phyloP scores from a whole-genome alignment of 2,888 invertebrate species.

The Teinopalpus imperialis region DNA sequence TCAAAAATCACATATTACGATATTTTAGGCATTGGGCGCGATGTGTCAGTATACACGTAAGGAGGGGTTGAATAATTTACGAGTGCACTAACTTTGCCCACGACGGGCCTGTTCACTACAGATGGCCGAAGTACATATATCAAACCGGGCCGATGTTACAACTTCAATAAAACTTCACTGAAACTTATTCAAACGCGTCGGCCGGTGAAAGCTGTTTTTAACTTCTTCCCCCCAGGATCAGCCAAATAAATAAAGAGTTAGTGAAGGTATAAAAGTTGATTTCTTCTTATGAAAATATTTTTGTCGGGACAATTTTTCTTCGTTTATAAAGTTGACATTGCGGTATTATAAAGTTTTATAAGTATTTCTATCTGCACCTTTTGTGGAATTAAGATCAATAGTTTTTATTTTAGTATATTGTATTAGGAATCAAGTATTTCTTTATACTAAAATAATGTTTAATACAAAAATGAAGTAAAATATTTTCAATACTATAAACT shows the following conservation, averaged over 20 bases:
- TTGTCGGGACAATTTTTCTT: constrained; percentile 36
- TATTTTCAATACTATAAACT: no score
- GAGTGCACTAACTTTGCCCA: constrained; percentile 69
- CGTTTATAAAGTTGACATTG: constrained; percentile 12
- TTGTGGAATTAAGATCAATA: no score
- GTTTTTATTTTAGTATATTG: no score
- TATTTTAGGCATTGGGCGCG: constrained; percentile 51
- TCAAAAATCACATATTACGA: constrained; percentile 51
- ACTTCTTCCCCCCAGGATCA: constrained; percentile 70
- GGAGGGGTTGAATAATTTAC: constrained; percentile 76
- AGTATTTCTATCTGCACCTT: no score
- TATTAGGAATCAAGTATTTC: no score
- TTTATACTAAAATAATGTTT: no score
- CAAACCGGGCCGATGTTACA: constrained; percentile 63
- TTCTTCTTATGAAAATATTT: constrained; percentile 54
- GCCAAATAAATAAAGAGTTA: constrained; percentile 75
- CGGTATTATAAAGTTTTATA: not conserved
- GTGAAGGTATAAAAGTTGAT: constrained; percentile 58
- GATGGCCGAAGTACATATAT: constrained; percentile 64
- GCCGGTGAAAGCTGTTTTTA: constrained; percentile 73
- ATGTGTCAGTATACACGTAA: constrained; percentile 56
- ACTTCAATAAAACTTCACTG: constrained; percentile 56
- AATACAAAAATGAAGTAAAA: no score
- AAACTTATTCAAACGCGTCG: constrained; percentile 59
- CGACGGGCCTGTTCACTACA: constrained; percentile 57